These are phyloP conservation scores for Maniola hyperantus DNA, from an alignment of 2,888 invertebrate species.

Conservation along the genomic window DNA sequence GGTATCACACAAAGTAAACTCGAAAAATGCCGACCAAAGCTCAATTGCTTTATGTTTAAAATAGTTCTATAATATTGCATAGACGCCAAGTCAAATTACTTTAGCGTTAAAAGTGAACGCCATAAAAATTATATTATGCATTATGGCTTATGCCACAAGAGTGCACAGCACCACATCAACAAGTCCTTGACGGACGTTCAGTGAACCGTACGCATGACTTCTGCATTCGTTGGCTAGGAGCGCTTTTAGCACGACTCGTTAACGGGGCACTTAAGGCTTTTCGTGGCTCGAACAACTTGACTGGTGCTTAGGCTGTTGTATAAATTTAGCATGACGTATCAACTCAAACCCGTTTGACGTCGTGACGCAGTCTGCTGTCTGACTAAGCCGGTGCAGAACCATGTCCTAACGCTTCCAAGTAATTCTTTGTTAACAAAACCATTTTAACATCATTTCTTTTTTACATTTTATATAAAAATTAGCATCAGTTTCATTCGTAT, in stretches of 20 bases:
- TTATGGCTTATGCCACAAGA: slow-evolving; percentile 11
- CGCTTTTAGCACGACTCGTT: slow-evolving; percentile 12
- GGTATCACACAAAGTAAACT: too few species aligned
- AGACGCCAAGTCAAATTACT: neutral
- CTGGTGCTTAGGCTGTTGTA: slow-evolving; percentile 42
- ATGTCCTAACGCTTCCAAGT: slow-evolving; percentile 51
- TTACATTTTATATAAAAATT: neutral
- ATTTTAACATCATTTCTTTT: neutral
- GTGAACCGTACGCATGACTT: slow-evolving; percentile 31
- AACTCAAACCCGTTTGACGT: slow-evolving; percentile 49
- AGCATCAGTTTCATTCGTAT: neutral
- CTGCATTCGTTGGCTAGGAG: slow-evolving; percentile 21
- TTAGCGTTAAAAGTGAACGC: neutral
- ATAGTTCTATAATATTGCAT: neutral
- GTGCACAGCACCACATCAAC: slow-evolving; percentile 17
- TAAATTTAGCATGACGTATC: slow-evolving; percentile 50
- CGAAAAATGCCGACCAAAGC: too few species aligned
- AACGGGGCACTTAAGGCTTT: neutral
- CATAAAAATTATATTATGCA: neutral
- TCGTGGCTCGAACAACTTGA: slow-evolving; percentile 13
- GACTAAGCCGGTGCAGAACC: slow-evolving; percentile 44
- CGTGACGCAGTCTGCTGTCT: slow-evolving; percentile 44
- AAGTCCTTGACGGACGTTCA: slow-evolving; percentile 31
- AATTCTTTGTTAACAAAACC: slow-evolving; percentile 30
- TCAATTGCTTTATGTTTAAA: too few species aligned